Conservation (phyloP, 2,888 invertebrate genomes). For the Pseudococcus jackbeardsleyi region DNA sequence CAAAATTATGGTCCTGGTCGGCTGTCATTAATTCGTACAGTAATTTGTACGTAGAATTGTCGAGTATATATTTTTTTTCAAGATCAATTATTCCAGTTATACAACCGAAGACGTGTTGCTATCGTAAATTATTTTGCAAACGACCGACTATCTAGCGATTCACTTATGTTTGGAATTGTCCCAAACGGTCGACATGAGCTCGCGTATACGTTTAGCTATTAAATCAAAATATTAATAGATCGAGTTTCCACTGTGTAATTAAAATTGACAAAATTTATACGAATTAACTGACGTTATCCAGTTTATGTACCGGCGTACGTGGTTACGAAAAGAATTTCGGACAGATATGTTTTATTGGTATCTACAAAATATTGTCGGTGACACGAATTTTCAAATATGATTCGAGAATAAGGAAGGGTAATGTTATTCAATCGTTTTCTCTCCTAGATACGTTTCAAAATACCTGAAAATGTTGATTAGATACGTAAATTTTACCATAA, state of each 20-base stretch:
- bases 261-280: not conserved
- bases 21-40: slow-evolving; percentile 21
- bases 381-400: too few relatives aligned
- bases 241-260: not conserved
- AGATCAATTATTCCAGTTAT: slow-evolving; percentile 44
- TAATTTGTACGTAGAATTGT: slow-evolving; percentile 21
- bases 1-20: slow-evolving; percentile 40
- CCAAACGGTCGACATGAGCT: not conserved
- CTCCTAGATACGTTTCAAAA: not conserved
- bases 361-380: too few relatives aligned
- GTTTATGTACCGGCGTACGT: too few relatives aligned
- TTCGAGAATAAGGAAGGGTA: not conserved
- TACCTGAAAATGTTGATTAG: not conserved
- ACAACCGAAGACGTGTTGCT: slow-evolving; percentile 12
- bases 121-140: slow-evolving; percentile 33
- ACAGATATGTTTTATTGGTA: too few relatives aligned
- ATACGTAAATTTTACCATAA: not conserved
- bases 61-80: not conserved
- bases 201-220: not conserved
- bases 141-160: not conserved
- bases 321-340: too few relatives aligned
- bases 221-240: not conserved
- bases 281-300: not conserved
- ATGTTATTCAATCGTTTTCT: slow-evolving; percentile 3
- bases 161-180: not conserved